Evolutionary conservation across 2,888 invertebrate species (phyloP).

Genomic region (Rugalucina vietnamica): DNA sequence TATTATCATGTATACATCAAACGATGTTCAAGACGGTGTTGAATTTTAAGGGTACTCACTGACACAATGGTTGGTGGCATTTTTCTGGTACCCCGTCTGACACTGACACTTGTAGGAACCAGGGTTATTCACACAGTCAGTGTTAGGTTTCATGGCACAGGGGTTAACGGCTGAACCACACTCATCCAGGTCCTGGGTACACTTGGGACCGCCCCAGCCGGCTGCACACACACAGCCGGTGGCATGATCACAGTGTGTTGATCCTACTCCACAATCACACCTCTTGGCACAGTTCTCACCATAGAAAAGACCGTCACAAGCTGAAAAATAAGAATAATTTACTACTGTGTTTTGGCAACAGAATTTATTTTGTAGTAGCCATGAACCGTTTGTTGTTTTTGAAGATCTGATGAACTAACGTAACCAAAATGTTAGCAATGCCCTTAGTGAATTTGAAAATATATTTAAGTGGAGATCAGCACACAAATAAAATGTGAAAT

Average conservation of each 20-base stretch:
- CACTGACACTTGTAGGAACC: slow-evolving; percentile 61
- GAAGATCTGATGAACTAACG: background rate
- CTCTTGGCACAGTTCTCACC: slow-evolving; percentile 55
- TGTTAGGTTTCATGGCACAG: slow-evolving; percentile 18
- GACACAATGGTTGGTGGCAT: slow-evolving; percentile 20
- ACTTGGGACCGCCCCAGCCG: slow-evolving; percentile 54
- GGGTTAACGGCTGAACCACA: background rate
- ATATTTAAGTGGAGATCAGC: background rate
- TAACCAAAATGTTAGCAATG: background rate
- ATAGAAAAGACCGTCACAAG: slow-evolving; percentile 52
- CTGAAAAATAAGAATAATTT: slow-evolving; percentile 29
- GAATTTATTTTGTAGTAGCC: background rate
- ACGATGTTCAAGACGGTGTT: too few relatives aligned
- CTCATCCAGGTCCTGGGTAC: background rate
- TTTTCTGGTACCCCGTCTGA: slow-evolving; percentile 48
- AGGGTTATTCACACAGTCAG: slow-evolving; percentile 53
- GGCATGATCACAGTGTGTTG: slow-evolving; percentile 45
- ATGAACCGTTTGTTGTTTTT: background rate
- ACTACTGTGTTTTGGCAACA: background rate
- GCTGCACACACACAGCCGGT: slow-evolving; percentile 60
- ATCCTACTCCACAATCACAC: slow-evolving; percentile 62
- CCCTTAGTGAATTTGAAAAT: background rate
- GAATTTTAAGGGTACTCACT: slow-evolving; percentile 27
- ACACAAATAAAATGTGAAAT: background rate
- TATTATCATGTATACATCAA: too few relatives aligned